These are phyloP conservation scores for Crotalus viridis DNA, from an alignment of 2,113 vertebrate species.

Conservation along the genomic window DNA sequence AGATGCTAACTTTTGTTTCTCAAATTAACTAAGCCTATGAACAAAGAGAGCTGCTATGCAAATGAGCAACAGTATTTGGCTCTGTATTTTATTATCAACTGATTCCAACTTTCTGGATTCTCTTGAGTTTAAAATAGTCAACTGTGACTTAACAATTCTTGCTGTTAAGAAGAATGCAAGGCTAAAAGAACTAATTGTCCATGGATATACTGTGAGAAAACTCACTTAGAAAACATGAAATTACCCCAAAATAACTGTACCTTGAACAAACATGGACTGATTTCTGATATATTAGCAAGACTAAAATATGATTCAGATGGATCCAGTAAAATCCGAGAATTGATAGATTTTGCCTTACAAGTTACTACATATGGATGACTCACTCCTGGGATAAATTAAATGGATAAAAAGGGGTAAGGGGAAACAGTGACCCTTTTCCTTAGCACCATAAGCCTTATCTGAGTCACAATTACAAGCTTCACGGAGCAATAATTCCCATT, in stretches of 20 bases:
- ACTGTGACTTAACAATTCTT: not conserved
- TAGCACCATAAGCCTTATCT: not conserved
- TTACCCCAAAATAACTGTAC: not conserved
- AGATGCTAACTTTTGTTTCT: not conserved
- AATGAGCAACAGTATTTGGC: not conserved
- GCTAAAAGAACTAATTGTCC: not conserved
- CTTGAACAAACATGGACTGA: not conserved
- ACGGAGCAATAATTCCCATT: not conserved
- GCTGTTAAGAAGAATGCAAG: not conserved
- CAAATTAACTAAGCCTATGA: not conserved
- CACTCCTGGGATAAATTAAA: not conserved
- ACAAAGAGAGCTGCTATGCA: not conserved
- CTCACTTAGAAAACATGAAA: not conserved
- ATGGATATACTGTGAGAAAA: not conserved
- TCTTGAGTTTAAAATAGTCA: not conserved
- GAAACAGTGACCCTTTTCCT: not conserved
- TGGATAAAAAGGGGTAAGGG: not conserved
- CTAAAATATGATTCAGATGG: not conserved
- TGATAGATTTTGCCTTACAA: not conserved
- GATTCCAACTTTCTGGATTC: not conserved
- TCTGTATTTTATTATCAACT: not conserved
- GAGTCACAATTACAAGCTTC: not conserved
- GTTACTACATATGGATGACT: not conserved
- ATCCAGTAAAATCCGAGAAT: not conserved
- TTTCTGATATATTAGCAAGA: not conserved